Evolutionary conservation across 1,140 invertebrate species (phyloP).

Genomic region (Aphelenchoides besseyi): DNA sequence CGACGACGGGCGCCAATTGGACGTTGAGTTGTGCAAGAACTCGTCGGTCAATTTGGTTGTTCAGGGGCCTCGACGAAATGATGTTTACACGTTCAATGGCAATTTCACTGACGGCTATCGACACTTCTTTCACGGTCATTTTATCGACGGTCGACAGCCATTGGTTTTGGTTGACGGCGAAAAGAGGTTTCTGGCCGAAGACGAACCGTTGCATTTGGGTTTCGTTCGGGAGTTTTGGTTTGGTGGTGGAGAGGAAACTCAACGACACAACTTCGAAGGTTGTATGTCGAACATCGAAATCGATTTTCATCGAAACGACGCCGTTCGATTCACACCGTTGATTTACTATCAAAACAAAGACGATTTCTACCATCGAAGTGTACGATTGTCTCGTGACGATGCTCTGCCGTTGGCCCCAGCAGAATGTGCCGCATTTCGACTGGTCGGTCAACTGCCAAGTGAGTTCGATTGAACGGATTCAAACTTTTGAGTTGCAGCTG

Average conservation of each 20-base stretch:
- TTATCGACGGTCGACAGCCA: conserved; percentile 4
- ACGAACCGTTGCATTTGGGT: conserved; percentile 32
- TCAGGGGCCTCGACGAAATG: not conserved
- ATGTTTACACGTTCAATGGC: conserved; percentile 19
- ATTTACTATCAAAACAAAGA: conserved; percentile 31
- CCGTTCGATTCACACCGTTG: conserved; percentile 33
- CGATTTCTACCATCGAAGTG: conserved; percentile 18
- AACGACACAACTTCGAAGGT: conserved; percentile 21
- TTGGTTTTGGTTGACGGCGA: conserved; percentile 37
- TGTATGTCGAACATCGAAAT: conserved; percentile 45
- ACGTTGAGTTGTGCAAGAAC: conserved; percentile 5
- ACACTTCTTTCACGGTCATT: conserved; percentile 44
- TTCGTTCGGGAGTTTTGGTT: conserved; percentile 41
- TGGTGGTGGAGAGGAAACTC: conserved; percentile 31
- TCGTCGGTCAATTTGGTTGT: conserved; percentile 15
- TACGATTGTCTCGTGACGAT: not conserved
- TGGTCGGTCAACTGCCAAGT: conserved; percentile 23
- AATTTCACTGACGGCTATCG: conserved; percentile 43
- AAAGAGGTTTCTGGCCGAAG: conserved; percentile 25
- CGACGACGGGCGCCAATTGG: not conserved
- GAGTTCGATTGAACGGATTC: too few species aligned
- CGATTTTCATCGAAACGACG: conserved; percentile 39
- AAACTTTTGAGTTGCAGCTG: too few species aligned
- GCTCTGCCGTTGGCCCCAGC: conserved; percentile 6
- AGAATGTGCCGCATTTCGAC: conserved; percentile 19